Evolutionary conservation across 2,113 vertebrate genomes (phyloP), one percentile per base, ranked within the genome.

Genomic region (Micromys minutus): DNA sequence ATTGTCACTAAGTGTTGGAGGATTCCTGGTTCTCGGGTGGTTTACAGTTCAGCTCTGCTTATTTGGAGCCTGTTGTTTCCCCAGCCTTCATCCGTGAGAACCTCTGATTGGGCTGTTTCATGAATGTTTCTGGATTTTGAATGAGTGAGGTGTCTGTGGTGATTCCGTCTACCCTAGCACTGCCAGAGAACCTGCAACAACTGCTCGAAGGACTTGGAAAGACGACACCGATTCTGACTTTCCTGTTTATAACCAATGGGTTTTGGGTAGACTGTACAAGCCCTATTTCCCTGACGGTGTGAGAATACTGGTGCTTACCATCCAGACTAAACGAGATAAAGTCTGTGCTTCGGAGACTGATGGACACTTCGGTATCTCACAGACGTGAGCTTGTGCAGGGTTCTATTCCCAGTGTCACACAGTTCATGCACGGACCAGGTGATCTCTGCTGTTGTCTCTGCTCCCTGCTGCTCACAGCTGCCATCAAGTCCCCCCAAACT

Each of bases 21-120:
- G 39, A 34, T 86, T 34, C 36, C n/a, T 85, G 10, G 36, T 89
- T 89, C 75, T 47, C 42, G 76, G 76, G 15, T 42, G 10, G 29
- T 45, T 92, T 63, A 15, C n/a, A 29, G 87, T 86, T 92, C 61
- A 76, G 61, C 55, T 79, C 67, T 77, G 24, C 75, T 93, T 93
- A 57, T 79, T 92, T 88, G n/a, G 87, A 47, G 80, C 81, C 63
- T 59, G 59, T 85, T 50, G 31, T 11, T 93, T 34, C 67, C 57
- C 50, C 50, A 52, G 16, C 57, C 57, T 16, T 59, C 17, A 59
- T 16, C 55, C 59, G 5, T 3, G 22, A 39, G 55, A 89, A 26
- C 31, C 50, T 34, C 7, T 52, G 94, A 26, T 65, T 67, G 31
- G 36, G n/a, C 34, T 67, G 65, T 45, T 83, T 91, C 52, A 61